Conservation (phyloP, 1,140 invertebrate genomes). For the Drosophila kikkawai region DNA sequence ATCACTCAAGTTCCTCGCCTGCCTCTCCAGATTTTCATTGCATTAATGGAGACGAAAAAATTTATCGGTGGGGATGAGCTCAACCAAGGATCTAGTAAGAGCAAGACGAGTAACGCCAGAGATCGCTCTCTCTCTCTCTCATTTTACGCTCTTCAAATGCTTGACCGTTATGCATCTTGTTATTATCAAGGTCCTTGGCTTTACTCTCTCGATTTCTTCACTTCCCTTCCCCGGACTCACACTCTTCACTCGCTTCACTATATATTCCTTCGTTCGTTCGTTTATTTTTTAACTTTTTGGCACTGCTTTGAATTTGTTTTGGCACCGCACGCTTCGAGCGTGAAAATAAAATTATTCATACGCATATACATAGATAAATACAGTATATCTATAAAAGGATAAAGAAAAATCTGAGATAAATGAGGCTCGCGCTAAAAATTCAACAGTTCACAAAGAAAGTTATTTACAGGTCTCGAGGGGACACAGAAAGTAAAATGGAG, state of each 20-base stretch:
- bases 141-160: neutral
- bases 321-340: slow-evolving; percentile 79
- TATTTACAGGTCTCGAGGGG: slow-evolving; percentile 62
- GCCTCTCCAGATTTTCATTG: neutral
- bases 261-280: slow-evolving; percentile 9
- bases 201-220: slow-evolving; percentile 9
- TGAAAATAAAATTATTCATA: slow-evolving; percentile 61
- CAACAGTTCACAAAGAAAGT: slow-evolving; percentile 61
- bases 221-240: neutral
- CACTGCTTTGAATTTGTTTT: slow-evolving; percentile 79
- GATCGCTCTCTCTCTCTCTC: neutral
- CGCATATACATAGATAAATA: slow-evolving; percentile 45
- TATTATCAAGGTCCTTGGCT: neutral
- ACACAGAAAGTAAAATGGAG: slow-evolving; percentile 6
- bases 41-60: slow-evolving; percentile 31
- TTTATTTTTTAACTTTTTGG: slow-evolving; percentile 63
- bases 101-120: neutral
- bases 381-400: slow-evolving; percentile 36
- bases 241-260: slow-evolving; percentile 4
- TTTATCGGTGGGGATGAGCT: slow-evolving; percentile 65
- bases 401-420: slow-evolving; percentile 39
- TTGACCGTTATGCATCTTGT: neutral
- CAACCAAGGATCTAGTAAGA: neutral
- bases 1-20: neutral
- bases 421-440: slow-evolving; percentile 23